These are phyloP conservation scores for Oophaga sylvatica DNA, from an alignment of 2,797 vertebrate species.

Conservation along the genomic window DNA sequence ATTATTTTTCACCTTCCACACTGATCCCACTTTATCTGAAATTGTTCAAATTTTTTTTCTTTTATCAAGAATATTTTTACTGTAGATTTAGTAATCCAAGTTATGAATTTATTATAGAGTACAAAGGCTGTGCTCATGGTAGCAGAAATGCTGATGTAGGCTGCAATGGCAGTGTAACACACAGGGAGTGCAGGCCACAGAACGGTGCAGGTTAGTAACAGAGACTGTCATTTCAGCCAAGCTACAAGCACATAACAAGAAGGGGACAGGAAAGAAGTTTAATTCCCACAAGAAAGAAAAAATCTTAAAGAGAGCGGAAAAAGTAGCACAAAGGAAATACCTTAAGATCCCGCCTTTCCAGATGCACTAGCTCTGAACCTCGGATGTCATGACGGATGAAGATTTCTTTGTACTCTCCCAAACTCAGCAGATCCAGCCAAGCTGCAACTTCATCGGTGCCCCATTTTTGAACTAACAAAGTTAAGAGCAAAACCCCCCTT, in stretches of 20 bases:
- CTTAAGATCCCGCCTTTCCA: constrained; percentile 99
- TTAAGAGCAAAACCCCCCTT: constrained; percentile 92
- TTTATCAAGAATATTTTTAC: constrained; percentile 14
- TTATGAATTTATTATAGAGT: not conserved
- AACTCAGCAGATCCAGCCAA: constrained; percentile 99
- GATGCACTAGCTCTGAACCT: constrained; percentile 97
- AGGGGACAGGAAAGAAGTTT: constrained; percentile 67
- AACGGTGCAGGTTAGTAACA: constrained; percentile 65
- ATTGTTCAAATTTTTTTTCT: constrained; percentile 11
- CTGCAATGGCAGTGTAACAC: constrained; percentile 65
- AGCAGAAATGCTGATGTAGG: constrained; percentile 34
- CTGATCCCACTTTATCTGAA: constrained; percentile 58
- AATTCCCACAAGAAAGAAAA: constrained; percentile 62
- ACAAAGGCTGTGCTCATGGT: constrained; percentile 50
- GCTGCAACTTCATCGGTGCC: constrained; percentile 98
- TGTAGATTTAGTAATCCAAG: not conserved
- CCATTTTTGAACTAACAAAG: constrained; percentile 98
- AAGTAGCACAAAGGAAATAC: constrained; percentile 85
- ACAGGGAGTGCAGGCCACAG: constrained; percentile 66
- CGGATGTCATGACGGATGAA: constrained; percentile 98
- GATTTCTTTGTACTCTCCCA: constrained; percentile 98
- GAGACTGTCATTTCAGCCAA: constrained; percentile 83
- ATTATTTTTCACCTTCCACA: constrained; percentile 55
- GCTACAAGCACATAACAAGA: constrained; percentile 81
- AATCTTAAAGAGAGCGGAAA: constrained; percentile 72